Evolutionary conservation across 2,888 invertebrate species (phyloP).

Genomic region (Parapristionchus giblindavisi): DNA sequence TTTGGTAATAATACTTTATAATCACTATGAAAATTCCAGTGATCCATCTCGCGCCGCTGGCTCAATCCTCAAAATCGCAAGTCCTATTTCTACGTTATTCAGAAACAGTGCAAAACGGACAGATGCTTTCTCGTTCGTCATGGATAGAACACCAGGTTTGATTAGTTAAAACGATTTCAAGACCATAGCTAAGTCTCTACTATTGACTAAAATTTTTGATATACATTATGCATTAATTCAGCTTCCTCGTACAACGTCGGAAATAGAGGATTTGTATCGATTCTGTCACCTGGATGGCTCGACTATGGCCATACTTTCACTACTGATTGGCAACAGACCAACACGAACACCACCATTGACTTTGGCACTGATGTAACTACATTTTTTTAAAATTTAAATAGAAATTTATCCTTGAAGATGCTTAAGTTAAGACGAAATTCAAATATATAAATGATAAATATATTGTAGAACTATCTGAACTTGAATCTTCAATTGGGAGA

Average conservation of each 20-base stretch:
- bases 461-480: too few species aligned
- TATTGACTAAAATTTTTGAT: neutral
- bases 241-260: neutral
- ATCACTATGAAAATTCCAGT: neutral
- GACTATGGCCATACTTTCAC: constrained; percentile 16
- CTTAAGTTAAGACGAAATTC: too few species aligned
- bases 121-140: constrained; percentile 1
- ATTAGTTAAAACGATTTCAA: neutral
- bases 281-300: constrained; percentile 10
- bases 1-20: neutral
- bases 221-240: neutral
- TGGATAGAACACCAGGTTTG: neutral
- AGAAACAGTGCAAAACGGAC: neutral
- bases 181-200: neutral
- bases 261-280: neutral
- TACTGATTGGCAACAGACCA: too few species aligned
- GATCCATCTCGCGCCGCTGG: neutral
- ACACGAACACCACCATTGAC: too few species aligned
- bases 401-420: too few species aligned
- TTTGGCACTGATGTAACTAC: too few species aligned
- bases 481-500: too few species aligned
- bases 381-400: too few species aligned
- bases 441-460: too few species aligned
- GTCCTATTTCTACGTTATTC: too few species aligned
- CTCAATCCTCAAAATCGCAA: neutral